A percentile compares a stretch with the other conserved stretches of the same genome.
These are phyloP conservation scores for Solen grandis DNA, from an alignment of 1,140 invertebrate species.

Conservation along the genomic window DNA sequence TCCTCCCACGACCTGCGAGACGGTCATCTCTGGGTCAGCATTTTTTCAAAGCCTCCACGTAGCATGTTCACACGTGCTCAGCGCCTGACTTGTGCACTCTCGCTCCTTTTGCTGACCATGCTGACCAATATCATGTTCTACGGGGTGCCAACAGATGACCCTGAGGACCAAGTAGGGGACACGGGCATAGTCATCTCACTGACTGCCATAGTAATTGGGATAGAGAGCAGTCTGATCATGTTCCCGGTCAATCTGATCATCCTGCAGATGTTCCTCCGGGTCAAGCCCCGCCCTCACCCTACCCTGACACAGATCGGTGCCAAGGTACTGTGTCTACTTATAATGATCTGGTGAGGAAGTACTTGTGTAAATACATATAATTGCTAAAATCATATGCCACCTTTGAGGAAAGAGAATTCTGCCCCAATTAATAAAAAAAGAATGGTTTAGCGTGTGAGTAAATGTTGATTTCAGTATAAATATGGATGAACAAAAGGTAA, in stretches of 20 bases:
- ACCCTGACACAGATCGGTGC: no score
- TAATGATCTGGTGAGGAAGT: no score
- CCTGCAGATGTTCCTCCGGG: constrained; percentile 64
- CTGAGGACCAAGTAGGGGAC: constrained; percentile 53
- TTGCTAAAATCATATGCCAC: no score
- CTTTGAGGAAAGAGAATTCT: no score
- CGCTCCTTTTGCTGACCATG: constrained; percentile 72
- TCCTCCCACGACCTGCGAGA: constrained; percentile 70
- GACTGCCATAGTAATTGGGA: constrained; percentile 64
- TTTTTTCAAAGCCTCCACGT: constrained; percentile 67
- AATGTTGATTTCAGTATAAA: no score
- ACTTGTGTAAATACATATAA: no score
- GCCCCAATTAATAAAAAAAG: no score
- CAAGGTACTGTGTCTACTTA: no score
- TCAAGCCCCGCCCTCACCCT: constrained; percentile 27
- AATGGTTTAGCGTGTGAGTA: no score
- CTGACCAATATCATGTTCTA: constrained; percentile 77
- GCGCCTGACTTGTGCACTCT: constrained; percentile 74
- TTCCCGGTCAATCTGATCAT: constrained; percentile 71
- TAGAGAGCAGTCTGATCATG: constrained; percentile 69
- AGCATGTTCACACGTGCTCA: constrained; percentile 74
- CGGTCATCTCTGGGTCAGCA: constrained; percentile 73
- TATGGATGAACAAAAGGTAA: no score
- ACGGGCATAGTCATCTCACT: constrained; percentile 55
- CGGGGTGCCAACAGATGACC: constrained; percentile 68